Evolutionary conservation across 2,888 invertebrate species (phyloP).

Genomic region (Baccha elongata): DNA sequence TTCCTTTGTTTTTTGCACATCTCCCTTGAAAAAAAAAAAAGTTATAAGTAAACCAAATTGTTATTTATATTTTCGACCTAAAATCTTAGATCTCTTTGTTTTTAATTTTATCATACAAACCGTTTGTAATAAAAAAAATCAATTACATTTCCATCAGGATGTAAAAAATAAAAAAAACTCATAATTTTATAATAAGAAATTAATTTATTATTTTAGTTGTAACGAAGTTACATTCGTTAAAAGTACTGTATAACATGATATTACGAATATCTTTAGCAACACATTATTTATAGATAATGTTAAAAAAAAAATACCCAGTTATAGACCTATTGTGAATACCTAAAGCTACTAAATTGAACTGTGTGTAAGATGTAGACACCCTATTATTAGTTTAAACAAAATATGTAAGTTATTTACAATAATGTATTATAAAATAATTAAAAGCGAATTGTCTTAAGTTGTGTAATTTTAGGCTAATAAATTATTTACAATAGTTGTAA

Average conservation of each 20-base stretch:
- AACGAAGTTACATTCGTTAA: conserved; percentile 28
- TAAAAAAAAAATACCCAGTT: conserved; percentile 24
- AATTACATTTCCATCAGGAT: conserved; percentile 4
- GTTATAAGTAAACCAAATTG: no score
- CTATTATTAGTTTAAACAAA: conserved; percentile 40
- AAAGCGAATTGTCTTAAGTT: conserved; percentile 57
- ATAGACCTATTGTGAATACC: conserved; percentile 53
- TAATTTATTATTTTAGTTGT: conserved; percentile 39
- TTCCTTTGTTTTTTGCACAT: no score
- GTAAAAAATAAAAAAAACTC: conserved; percentile 5
- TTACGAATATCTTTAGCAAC: conserved; percentile 8
- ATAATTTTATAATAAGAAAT: neutral
- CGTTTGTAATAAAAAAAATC: neutral
- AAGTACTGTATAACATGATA: conserved; percentile 54
- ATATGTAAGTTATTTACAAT: conserved; percentile 48
- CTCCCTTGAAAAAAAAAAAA: no score
- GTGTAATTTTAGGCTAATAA: conserved; percentile 71
- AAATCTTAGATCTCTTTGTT: conserved; percentile 48
- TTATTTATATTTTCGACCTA: no score
- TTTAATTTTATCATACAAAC: conserved; percentile 14
- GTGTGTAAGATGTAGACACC: conserved; percentile 39
- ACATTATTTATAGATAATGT: conserved; percentile 31
- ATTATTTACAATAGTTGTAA: conserved; percentile 69
- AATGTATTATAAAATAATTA: conserved; percentile 53
- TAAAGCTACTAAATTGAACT: conserved; percentile 44